Evolutionary conservation across 2,888 invertebrate species (phyloP).

Genomic region (Seira ritae): DNA sequence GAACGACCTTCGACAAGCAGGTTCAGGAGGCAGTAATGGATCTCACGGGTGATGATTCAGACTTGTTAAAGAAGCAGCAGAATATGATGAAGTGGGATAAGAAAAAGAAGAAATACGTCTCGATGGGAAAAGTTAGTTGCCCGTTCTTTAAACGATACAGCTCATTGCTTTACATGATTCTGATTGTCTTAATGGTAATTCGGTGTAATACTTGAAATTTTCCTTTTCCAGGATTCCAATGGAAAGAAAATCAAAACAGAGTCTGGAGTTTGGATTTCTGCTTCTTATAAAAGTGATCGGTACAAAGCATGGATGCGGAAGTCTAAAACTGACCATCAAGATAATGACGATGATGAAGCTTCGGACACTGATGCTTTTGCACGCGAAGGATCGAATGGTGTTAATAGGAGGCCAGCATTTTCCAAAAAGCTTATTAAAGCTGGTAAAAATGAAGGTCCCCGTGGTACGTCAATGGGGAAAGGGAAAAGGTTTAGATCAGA

Average conservation of each 20-base stretch:
- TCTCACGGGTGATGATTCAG: slow-evolving; percentile 87
- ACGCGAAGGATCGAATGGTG: slow-evolving; percentile 35
- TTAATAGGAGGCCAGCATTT: slow-evolving; percentile 62
- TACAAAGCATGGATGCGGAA: slow-evolving; percentile 92
- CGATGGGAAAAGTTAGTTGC: slow-evolving; percentile 77
- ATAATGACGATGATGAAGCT: slow-evolving; percentile 76
- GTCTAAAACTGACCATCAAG: slow-evolving; percentile 78
- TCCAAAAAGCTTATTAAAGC: slow-evolving; percentile 65
- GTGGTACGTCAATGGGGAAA: slow-evolving; percentile 34
- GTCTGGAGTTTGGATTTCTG: slow-evolving; percentile 95
- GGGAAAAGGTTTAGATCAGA: slow-evolving; percentile 62
- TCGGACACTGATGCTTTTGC: slow-evolving; percentile 40
- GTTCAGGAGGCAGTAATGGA: slow-evolving; percentile 89
- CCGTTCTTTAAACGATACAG: not conserved
- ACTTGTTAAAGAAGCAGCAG: slow-evolving; percentile 80
- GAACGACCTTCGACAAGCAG: slow-evolving; percentile 85
- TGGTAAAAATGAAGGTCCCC: slow-evolving; percentile 65
- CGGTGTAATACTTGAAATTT: not conserved
- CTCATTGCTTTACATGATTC: not conserved
- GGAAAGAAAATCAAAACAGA: slow-evolving; percentile 93
- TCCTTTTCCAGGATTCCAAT: slow-evolving; percentile 77
- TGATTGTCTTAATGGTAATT: slow-evolving; percentile 9
- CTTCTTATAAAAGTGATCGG: slow-evolving; percentile 93
- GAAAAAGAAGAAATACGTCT: slow-evolving; percentile 95
- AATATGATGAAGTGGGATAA: slow-evolving; percentile 90